Percentiles rank a stretch among this genome's conserved stretches.
These are phyloP conservation scores for Drosophila atripex DNA, from an alignment of 2,888 invertebrate species.

Conservation along the genomic window DNA sequence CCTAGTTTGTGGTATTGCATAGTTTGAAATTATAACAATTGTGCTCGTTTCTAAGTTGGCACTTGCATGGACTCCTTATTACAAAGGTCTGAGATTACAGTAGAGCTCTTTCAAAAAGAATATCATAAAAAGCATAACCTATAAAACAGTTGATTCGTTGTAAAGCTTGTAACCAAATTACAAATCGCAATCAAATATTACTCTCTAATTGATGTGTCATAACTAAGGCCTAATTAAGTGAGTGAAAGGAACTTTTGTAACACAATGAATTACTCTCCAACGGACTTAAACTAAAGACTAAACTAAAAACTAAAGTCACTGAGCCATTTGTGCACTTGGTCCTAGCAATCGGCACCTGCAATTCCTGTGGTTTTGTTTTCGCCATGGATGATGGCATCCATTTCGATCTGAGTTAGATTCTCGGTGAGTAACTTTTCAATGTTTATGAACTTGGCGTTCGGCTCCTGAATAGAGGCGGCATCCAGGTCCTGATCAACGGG, in stretches of 20 bases:
- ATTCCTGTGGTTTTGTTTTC: slow-evolving; percentile 77
- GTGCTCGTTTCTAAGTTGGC: slow-evolving; percentile 30
- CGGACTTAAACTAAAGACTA: slow-evolving; percentile 29
- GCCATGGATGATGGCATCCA: slow-evolving; percentile 82
- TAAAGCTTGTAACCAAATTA: slow-evolving; percentile 64
- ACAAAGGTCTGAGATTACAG: background rate
- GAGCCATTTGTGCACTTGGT: slow-evolving; percentile 36
- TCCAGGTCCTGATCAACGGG: slow-evolving; percentile 45
- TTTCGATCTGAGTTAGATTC: slow-evolving; percentile 81
- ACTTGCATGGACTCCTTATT: slow-evolving; percentile 11
- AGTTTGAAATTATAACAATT: slow-evolving; percentile 6
- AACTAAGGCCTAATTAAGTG: slow-evolving; percentile 55
- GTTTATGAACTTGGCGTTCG: slow-evolving; percentile 76
- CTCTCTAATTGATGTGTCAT: slow-evolving; percentile 17
- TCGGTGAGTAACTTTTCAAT: slow-evolving; percentile 79
- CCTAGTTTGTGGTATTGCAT: background rate
- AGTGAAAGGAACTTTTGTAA: slow-evolving; percentile 65
- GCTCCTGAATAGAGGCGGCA: slow-evolving; percentile 63
- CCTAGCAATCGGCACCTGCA: slow-evolving; percentile 63
- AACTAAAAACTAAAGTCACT: slow-evolving; percentile 32
- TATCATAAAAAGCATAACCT: slow-evolving; percentile 12
- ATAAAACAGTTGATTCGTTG: slow-evolving; percentile 27
- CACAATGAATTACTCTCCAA: slow-evolving; percentile 46
- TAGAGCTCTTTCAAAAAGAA: background rate
- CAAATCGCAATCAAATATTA: slow-evolving; percentile 29